Percentiles rank a stretch among this genome's conserved stretches.
Evolutionary conservation across 2,888 invertebrate species (phyloP).

Genomic region (Eupithecia inturbata): DNA sequence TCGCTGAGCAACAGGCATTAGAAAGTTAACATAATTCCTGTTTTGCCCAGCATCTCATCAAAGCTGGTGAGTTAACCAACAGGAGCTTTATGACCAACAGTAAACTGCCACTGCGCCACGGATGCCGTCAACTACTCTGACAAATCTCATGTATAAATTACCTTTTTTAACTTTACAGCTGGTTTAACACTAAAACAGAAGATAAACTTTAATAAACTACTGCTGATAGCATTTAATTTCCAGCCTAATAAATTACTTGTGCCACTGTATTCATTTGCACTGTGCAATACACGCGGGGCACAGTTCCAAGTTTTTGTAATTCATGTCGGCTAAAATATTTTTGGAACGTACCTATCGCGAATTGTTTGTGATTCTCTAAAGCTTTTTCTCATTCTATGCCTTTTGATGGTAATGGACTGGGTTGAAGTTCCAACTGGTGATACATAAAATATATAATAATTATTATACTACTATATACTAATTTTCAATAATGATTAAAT

Average conservation of each 20-base stretch:
- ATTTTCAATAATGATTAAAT: neutral
- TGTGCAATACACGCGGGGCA: constrained; percentile 41
- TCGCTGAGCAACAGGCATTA: neutral
- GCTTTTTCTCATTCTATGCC: constrained; percentile 36
- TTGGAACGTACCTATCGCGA: constrained; percentile 45
- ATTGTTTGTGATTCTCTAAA: constrained; percentile 45
- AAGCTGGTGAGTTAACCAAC: neutral
- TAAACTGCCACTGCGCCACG: neutral
- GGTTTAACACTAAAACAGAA: constrained; percentile 11
- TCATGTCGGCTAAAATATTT: constrained; percentile 47
- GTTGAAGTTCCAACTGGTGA: neutral
- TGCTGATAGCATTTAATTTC: constrained; percentile 22
- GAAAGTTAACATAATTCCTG: neutral
- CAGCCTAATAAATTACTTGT: constrained; percentile 26
- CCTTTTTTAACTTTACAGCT: constrained; percentile 3
- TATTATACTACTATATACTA: too few relatives aligned
- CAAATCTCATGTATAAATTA: neutral
- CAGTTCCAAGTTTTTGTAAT: constrained; percentile 51
- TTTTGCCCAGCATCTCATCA: neutral
- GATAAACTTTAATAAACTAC: constrained; percentile 15
- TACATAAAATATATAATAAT: too few relatives aligned
- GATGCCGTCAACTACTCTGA: neutral
- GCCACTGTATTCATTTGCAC: constrained; percentile 37
- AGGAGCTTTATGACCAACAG: neutral
- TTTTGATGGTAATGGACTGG: constrained; percentile 41